Percentiles rank a stretch among this genome's conserved stretches.
These are phyloP conservation scores for Athene noctua DNA, from an alignment of 2,113 vertebrate species.

Conservation along the genomic window DNA sequence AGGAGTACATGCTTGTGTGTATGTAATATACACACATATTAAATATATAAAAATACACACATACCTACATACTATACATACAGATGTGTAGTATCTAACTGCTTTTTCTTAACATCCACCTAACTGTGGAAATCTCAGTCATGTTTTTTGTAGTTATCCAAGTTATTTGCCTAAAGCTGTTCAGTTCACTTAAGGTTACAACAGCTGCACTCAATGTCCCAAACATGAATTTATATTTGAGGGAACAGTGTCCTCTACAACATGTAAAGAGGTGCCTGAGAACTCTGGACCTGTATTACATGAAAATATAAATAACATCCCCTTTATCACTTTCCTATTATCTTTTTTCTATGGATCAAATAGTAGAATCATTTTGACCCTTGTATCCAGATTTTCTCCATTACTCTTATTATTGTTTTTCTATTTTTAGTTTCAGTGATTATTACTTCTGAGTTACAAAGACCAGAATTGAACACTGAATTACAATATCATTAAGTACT, in stretches of 20 bases:
- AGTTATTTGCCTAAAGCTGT: neutral
- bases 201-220: neutral
- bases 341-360: neutral
- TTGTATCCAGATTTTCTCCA: neutral
- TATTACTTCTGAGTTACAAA: neutral
- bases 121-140: neutral
- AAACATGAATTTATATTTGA: neutral
- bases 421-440: neutral
- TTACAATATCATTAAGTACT: neutral
- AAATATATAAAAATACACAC: neutral
- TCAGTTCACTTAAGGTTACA: neutral
- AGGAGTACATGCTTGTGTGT: neutral
- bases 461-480: neutral
- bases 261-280: neutral
- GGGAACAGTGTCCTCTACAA: neutral
- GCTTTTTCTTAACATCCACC: neutral
- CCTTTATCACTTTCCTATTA: neutral
- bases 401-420: neutral
- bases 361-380: neutral
- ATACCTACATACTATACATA: neutral
- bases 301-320: neutral
- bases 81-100: neutral
- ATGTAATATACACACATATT: neutral
- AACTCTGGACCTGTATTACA: neutral
- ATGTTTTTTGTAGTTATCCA: neutral